A percentile compares a stretch with the other conserved stretches of the same genome.
phyloP scores from a whole-genome alignment of 1,140 invertebrate genomes.

The Drosophila murphyi region DNA sequence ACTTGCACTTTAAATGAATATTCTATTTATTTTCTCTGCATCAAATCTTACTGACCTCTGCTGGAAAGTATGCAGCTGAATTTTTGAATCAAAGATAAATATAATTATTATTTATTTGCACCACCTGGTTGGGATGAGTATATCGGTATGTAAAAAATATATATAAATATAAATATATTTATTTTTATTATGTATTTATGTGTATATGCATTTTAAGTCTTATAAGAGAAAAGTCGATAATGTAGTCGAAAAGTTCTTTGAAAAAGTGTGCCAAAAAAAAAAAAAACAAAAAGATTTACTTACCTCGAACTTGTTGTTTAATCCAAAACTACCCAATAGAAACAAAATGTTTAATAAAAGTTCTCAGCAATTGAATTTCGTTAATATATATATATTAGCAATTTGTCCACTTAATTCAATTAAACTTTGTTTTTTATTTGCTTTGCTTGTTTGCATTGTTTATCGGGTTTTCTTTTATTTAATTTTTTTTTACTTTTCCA shows the following conservation, averaged over 20 bases:
- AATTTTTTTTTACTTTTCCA: constrained; percentile 67
- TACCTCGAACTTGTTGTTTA: background rate
- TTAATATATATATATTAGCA: constrained; percentile 71
- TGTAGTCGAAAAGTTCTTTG: too few species aligned
- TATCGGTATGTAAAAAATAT: too few species aligned
- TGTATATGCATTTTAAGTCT: too few species aligned
- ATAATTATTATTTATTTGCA: background rate
- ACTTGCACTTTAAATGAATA: constrained; percentile 77
- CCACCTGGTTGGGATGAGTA: background rate
- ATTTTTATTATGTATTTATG: too few species aligned
- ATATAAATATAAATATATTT: too few species aligned
- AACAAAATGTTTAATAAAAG: constrained; percentile 14
- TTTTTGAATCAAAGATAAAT: background rate
- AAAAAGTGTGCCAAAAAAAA: too few species aligned
- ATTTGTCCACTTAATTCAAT: constrained; percentile 79
- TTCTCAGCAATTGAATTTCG: constrained; percentile 49
- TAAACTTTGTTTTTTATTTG: constrained; percentile 66
- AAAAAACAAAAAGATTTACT: background rate
- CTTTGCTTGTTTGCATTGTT: constrained; percentile 28
- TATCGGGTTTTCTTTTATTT: constrained; percentile 12
- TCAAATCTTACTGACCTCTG: constrained; percentile 6
- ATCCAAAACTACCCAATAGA: background rate
- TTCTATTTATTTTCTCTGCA: constrained; percentile 25
- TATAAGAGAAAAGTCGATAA: too few species aligned
- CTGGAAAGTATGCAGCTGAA: constrained; percentile 51